Evolutionary conservation across 2,797 vertebrate species (phyloP), one percentile per base, ranked within the genome.

Genomic region (Diglossa cyanea): DNA sequence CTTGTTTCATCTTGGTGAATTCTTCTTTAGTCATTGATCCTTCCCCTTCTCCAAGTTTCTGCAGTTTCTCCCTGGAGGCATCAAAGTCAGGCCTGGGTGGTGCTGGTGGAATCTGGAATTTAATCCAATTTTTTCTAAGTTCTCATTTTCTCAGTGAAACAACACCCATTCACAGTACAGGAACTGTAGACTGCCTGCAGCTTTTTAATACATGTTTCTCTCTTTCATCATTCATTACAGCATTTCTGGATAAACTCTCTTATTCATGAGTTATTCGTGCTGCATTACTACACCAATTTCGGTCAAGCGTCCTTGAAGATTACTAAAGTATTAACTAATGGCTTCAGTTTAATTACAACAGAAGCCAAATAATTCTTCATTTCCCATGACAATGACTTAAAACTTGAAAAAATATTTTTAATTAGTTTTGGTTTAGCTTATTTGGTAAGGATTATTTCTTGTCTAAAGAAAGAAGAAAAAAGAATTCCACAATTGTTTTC

Each of bases 1-100:
- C 99, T 98, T 99, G 99, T 97, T 99, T 99, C 99, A 99, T 99
- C 97, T 99, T 99, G 26, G 99, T 99, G 97, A 99, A 99, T 96
- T 99, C 99, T 95, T 99, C 99, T 97, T 99, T 99, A 88, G 99
- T 99, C 99, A 99, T 99, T 20, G 99, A 99, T 25, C 99, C 99
- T 97, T 99, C 99, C 65, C 99, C 99, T 97, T 99, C 99, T 33
- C 99, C 99, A 79, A 99, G 98, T 92, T 99, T 99, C 98, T 99
- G 99, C 51, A 99, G 97, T 97, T 99, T 99, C 97, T 99, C 99
- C 96, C 99, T 98, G 77, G 99, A 99, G 10, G 99, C 99, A 97
- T 99, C 99, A 45, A 99, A 99, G 98, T 99, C 99, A 67, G 99
- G 99, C 96, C 99, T 98, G 60, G 99, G 99, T 61, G 99, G 99